phyloP scores from a whole-genome alignment of 2,113 vertebrate genomes.

The Lontra canadensis region DNA sequence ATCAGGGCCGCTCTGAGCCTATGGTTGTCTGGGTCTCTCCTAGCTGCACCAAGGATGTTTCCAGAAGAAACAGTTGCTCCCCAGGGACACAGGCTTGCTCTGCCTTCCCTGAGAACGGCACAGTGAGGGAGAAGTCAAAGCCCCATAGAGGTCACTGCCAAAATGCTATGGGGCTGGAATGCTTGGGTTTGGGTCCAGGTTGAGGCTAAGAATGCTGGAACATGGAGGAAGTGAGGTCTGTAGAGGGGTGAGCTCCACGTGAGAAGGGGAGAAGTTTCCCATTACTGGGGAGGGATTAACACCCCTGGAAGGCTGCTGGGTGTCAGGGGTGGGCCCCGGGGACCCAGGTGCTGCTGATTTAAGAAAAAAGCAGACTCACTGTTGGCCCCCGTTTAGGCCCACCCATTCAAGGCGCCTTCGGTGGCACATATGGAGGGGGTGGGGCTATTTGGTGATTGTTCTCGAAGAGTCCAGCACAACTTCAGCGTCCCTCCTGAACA shows the following conservation, averaged over 20 bases:
- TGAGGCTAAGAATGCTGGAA: neutral
- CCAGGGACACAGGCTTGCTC: rapidly evolving
- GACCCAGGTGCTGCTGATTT: neutral
- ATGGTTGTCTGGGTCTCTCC: neutral
- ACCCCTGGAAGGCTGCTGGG: neutral
- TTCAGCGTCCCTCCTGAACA: neutral
- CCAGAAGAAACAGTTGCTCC: neutral
- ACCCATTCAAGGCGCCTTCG: neutral
- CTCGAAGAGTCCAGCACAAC: neutral
- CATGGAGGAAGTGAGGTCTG: neutral
- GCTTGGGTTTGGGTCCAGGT: neutral
- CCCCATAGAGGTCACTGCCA: neutral
- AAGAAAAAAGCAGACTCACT: slow-evolving; percentile 14
- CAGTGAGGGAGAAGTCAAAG: neutral
- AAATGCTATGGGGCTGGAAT: rapidly evolving
- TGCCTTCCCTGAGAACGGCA: neutral
- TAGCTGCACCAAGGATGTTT: neutral
- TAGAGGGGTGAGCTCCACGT: neutral
- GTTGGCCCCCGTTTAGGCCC: neutral
- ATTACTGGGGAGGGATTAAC: neutral
- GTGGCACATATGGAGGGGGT: neutral
- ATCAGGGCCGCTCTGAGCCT: neutral
- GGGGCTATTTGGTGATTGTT: no score
- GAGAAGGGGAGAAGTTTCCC: slow-evolving; percentile 38
- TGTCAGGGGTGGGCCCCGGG: neutral